Conservation (phyloP, 2,113 vertebrate genomes). For the Amphilophus citrinellus region DNA sequence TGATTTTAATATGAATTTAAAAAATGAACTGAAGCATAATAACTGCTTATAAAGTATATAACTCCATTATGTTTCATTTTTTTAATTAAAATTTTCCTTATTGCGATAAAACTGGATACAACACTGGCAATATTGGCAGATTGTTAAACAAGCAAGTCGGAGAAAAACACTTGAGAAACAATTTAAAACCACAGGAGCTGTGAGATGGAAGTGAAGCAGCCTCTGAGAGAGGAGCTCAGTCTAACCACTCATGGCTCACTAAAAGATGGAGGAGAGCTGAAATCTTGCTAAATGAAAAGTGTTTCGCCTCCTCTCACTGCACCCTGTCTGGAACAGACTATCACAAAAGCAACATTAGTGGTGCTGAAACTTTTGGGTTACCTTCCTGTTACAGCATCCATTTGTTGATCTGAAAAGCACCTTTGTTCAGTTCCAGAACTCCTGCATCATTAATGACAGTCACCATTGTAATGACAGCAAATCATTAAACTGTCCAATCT, state of each 20-base stretch:
- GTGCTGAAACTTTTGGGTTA: not conserved
- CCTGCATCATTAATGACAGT: slow-evolving; percentile 17
- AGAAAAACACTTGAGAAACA: not conserved
- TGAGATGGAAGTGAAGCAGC: slow-evolving; percentile 10
- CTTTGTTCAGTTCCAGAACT: not conserved
- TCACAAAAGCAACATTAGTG: slow-evolving; percentile 1
- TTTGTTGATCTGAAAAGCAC: not conserved
- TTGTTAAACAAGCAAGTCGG: not conserved
- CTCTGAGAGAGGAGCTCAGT: not conserved
- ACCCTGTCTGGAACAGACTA: not conserved
- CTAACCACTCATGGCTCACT: slow-evolving; percentile 2
- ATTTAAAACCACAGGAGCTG: slow-evolving; percentile 21
- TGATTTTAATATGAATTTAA: too few species aligned
- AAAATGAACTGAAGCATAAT: too few species aligned
- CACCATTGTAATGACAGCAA: slow-evolving; percentile 26
- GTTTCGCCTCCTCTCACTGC: slow-evolving; percentile 14
- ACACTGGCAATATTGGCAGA: not conserved
- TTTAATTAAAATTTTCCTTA: not conserved
- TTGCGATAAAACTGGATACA: not conserved
- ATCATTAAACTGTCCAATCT: slow-evolving; percentile 36
- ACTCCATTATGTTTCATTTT: not conserved
- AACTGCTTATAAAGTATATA: not conserved
- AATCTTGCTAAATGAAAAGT: slow-evolving; percentile 10
- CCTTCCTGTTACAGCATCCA: slow-evolving; percentile 7
- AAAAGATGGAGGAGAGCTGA: slow-evolving; percentile 16